Percentiles rank a stretch among this genome's conserved stretches.
phyloP scores from a whole-genome alignment of 2,888 invertebrate genomes.

The Amphimallon solstitiale region DNA sequence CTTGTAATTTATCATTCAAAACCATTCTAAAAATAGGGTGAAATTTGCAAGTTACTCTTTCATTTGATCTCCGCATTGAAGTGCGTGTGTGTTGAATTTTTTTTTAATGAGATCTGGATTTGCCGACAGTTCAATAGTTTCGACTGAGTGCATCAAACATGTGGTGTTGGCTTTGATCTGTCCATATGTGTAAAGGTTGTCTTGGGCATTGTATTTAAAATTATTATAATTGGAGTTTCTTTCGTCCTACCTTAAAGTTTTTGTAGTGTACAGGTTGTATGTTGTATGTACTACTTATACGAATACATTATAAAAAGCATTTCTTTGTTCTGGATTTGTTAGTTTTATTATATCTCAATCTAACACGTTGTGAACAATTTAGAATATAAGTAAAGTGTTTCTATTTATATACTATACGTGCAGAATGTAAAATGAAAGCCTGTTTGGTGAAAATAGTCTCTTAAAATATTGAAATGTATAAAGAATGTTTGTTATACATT shows the following conservation, averaged over 20 bases:
- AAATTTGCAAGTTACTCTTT: conserved; percentile 2
- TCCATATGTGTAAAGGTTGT: conserved; percentile 27
- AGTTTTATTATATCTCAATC: conserved; percentile 15
- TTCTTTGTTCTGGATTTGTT: conserved; percentile 33
- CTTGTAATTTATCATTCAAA: background rate
- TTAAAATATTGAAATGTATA: no score
- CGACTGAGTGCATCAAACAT: conserved; percentile 32
- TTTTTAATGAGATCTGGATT: conserved; percentile 23
- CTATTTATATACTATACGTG: no score
- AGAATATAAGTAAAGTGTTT: no score
- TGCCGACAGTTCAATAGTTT: conserved; percentile 31
- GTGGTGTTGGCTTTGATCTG: conserved; percentile 29
- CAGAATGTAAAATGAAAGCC: no score
- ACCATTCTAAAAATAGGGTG: background rate
- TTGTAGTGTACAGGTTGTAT: conserved; percentile 13
- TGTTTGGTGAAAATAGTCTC: no score
- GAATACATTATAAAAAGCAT: conserved; percentile 27
- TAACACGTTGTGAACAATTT: no score
- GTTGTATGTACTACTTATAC: conserved; percentile 22
- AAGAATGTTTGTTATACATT: no score
- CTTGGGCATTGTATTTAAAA: conserved; percentile 38
- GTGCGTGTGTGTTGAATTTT: conserved; percentile 21
- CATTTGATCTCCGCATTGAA: background rate
- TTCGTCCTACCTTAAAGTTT: conserved; percentile 30
- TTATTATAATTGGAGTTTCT: conserved; percentile 36